These are phyloP conservation scores for Pterocles burchelli DNA, from an alignment of 2,113 vertebrate genomes.

Conservation along the genomic window DNA sequence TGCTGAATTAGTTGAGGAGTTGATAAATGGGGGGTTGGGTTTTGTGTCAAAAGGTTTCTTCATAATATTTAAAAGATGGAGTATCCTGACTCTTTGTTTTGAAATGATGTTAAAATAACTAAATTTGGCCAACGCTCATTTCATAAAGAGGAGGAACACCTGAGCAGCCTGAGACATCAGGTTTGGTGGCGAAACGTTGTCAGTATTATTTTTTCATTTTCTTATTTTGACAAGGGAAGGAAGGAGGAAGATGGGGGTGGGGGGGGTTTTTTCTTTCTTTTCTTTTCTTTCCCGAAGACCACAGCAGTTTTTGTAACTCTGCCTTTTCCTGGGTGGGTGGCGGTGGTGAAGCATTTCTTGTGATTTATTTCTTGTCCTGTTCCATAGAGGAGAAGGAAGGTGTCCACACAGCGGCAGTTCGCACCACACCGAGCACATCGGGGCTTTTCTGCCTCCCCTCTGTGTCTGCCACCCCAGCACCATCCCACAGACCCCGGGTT, in stretches of 20 bases:
- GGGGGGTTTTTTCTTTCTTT: too few relatives aligned
- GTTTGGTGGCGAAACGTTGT: neutral
- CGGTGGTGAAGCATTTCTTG: neutral
- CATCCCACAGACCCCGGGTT: neutral
- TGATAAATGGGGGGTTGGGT: conserved; percentile 22
- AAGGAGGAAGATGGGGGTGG: neutral
- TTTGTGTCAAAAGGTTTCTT: conserved; percentile 18
- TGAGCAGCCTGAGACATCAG: neutral
- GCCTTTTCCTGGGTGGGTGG: neutral
- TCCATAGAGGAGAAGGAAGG: neutral
- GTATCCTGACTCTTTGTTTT: neutral
- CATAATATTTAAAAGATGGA: neutral
- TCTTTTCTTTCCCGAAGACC: neutral
- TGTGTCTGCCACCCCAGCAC: neutral
- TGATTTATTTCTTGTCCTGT: neutral
- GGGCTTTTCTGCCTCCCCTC: neutral
- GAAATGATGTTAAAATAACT: conserved; percentile 12
- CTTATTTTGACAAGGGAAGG: neutral
- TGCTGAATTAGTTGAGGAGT: neutral
- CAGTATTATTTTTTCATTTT: neutral
- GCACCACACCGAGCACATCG: accelerated
- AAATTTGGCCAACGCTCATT: neutral
- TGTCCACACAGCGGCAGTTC: neutral
- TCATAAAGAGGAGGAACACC: neutral
- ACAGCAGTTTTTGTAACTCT: neutral